A percentile compares a stretch with the other conserved stretches of the same genome.
phyloP scores from a whole-genome alignment of 2,797 vertebrate species.

The Ibycter americanus region DNA sequence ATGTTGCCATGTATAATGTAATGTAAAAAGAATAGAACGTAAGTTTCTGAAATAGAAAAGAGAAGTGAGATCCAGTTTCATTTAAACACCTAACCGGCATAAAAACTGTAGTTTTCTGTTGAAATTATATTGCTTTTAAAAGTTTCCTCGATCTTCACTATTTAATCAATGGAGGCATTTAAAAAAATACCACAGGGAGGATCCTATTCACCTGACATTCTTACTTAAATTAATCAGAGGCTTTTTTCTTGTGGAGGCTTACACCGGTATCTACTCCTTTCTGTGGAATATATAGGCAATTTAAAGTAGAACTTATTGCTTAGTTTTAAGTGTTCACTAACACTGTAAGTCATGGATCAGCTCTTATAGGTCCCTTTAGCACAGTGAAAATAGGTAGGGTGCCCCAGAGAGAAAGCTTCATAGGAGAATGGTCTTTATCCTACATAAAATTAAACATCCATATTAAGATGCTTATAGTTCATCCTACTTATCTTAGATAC shows the following conservation, averaged over 20 bases:
- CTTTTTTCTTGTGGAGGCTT: not conserved
- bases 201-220: not conserved
- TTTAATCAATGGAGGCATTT: not conserved
- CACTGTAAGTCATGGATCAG: not conserved
- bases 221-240: not conserved
- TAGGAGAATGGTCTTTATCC: not conserved
- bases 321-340: not conserved
- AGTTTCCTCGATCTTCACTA: not conserved
- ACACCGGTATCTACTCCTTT: not conserved
- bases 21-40: not conserved
- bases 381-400: not conserved
- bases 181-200: not conserved
- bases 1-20: not conserved
- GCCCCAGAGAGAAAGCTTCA: not conserved
- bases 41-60: not conserved
- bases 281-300: not conserved
- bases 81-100: not conserved
- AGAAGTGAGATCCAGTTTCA: not conserved
- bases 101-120: not conserved
- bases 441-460: not conserved
- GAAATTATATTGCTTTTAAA: not conserved
- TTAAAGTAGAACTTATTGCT: not conserved
- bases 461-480: not conserved
- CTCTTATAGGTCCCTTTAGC: not conserved
- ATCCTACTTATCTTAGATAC: not conserved